A percentile compares a stretch with the other conserved stretches of the same genome.
These are phyloP conservation scores for Channa maculata DNA, from an alignment of 2,113 vertebrate genomes.

Conservation along the genomic window DNA sequence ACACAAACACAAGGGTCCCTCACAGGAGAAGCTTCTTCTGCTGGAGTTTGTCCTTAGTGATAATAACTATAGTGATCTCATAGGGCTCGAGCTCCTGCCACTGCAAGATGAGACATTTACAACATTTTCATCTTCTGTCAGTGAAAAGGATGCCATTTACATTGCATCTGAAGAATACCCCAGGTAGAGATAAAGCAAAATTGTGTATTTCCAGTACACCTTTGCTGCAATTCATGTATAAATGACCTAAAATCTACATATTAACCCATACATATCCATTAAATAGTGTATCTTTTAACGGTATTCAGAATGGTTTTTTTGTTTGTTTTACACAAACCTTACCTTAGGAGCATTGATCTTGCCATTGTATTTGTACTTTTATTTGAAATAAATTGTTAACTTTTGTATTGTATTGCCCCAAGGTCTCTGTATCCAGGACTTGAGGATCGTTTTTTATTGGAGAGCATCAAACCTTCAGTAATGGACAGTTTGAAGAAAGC, in stretches of 20 bases:
- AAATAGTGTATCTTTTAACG: too few relatives aligned
- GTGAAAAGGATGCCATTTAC: slow-evolving; percentile 93
- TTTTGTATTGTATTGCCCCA: slow-evolving; percentile 8
- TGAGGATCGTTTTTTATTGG: slow-evolving; percentile 91
- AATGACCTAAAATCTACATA: too few relatives aligned
- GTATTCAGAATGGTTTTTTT: too few relatives aligned
- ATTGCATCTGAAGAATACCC: slow-evolving; percentile 93
- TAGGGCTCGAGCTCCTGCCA: slow-evolving; percentile 94
- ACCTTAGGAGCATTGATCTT: not conserved
- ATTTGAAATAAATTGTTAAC: not conserved
- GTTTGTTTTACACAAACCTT: too few relatives aligned
- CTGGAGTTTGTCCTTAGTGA: slow-evolving; percentile 93
- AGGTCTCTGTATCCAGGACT: slow-evolving; percentile 95
- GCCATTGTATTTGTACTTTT: too few relatives aligned
- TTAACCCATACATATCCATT: too few relatives aligned
- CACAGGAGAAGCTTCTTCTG: slow-evolving; percentile 89
- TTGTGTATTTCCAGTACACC: not conserved
- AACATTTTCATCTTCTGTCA: slow-evolving; percentile 91
- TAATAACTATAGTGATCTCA: slow-evolving; percentile 91
- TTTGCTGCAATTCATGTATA: too few relatives aligned
- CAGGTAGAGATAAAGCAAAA: slow-evolving; percentile 82
- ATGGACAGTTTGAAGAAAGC: slow-evolving; percentile 92
- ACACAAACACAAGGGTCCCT: slow-evolving; percentile 82
- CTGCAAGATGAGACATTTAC: slow-evolving; percentile 90
- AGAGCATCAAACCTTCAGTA: slow-evolving; percentile 89